Evolutionary conservation across 2,797 vertebrate genomes (phyloP).

Genomic region (Macropus fuliginosus): DNA sequence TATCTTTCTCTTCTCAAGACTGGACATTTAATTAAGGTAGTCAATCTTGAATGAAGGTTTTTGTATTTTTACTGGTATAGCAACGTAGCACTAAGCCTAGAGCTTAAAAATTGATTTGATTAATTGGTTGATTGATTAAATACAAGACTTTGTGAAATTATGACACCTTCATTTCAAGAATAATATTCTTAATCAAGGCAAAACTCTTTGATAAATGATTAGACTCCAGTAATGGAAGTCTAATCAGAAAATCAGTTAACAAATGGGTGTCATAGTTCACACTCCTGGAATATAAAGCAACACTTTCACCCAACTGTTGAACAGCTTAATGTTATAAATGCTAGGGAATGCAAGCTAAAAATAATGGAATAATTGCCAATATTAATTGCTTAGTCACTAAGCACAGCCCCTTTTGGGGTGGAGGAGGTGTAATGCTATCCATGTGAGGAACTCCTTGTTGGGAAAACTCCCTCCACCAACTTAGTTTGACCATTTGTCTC

Average conservation of each 20-base stretch:
- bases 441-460: neutral
- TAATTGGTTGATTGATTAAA: neutral
- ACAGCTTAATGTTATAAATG: constrained; percentile 11
- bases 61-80: constrained; percentile 36
- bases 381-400: constrained; percentile 12
- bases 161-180: constrained; percentile 46
- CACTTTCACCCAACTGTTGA: constrained; percentile 31
- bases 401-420: constrained; percentile 7
- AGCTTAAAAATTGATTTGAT: no score
- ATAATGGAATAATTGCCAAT: neutral
- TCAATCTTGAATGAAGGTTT: constrained; percentile 48
- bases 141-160: constrained; percentile 50
- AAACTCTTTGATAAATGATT: constrained; percentile 54
- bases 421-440: neutral
- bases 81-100: neutral
- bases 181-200: constrained; percentile 43
- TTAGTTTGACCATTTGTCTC: neutral
- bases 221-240: constrained; percentile 20
- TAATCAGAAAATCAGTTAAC: constrained; percentile 56
- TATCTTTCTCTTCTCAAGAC: constrained; percentile 34
- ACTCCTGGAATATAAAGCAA: constrained; percentile 42
- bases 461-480: neutral
- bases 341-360: neutral
- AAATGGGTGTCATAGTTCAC: constrained; percentile 44
- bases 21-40: constrained; percentile 53